Percentiles rank a stretch among this genome's conserved stretches.
These are phyloP conservation scores for Leptestheria dahalacensis DNA, from an alignment of 1,140 invertebrate genomes.

Conservation along the genomic window DNA sequence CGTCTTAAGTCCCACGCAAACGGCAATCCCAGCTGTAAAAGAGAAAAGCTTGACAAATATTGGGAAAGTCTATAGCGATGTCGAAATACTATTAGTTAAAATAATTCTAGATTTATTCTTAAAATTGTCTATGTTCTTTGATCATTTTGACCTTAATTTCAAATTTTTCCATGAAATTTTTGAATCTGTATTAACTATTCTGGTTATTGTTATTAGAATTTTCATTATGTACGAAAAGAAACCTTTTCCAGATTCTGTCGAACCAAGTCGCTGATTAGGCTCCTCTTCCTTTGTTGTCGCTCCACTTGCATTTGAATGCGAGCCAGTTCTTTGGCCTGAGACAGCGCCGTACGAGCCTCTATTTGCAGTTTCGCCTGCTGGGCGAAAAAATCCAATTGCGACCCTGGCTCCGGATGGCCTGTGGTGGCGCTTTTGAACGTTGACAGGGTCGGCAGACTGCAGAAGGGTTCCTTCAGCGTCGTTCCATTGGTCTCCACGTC, in stretches of 20 bases:
- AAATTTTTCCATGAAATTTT: too few relatives aligned
- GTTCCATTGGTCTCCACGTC: too few relatives aligned
- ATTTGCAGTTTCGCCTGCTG: conserved; percentile 69
- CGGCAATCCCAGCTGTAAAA: conserved; percentile 55
- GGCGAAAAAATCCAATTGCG: conserved; percentile 57
- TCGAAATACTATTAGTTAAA: too few relatives aligned
- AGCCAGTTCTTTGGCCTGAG: conserved; percentile 81
- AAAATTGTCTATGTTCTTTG: too few relatives aligned
- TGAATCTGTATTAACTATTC: too few relatives aligned
- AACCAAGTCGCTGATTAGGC: conserved; percentile 71
- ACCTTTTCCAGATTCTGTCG: conserved; percentile 55
- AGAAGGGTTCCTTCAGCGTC: not conserved
- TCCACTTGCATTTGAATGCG: conserved; percentile 86
- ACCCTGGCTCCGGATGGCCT: not conserved
- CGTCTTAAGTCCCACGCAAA: conserved; percentile 63
- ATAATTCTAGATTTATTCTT: too few relatives aligned
- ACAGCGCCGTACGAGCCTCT: conserved; percentile 73
- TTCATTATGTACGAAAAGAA: not conserved
- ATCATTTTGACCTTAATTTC: too few relatives aligned
- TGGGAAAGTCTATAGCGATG: too few relatives aligned
- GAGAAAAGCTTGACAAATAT: too few relatives aligned
- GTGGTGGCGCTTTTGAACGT: not conserved
- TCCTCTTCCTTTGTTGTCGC: conserved; percentile 58
- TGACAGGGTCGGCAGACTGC: not conserved
- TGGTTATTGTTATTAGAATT: too few relatives aligned